phyloP scores from a whole-genome alignment of 2,113 vertebrate genomes.

The Zosterops borbonicus region DNA sequence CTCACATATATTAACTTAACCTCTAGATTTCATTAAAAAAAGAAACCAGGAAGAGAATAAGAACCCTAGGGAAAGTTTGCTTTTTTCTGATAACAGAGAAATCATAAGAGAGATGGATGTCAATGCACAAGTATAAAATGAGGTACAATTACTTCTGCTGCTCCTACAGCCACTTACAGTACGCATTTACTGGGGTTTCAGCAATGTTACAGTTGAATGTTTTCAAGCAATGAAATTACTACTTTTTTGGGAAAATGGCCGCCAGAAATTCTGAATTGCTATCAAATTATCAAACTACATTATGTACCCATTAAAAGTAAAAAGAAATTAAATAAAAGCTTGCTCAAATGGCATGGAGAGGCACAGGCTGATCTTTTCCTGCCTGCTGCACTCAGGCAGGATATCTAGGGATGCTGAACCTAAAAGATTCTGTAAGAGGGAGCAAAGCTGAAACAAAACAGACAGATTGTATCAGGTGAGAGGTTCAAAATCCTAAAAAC shows the following conservation, averaged over 20 bases:
- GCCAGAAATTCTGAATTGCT: background rate
- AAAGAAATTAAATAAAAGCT: background rate
- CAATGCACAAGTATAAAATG: background rate
- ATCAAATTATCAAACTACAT: background rate
- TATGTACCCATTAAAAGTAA: background rate
- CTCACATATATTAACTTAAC: background rate
- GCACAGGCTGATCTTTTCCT: background rate
- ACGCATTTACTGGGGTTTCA: background rate
- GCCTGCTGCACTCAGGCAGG: background rate
- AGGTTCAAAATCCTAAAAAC: background rate
- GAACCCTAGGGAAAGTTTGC: background rate
- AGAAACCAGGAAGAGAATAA: background rate
- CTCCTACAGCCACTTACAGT: background rate
- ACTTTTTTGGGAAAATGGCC: background rate
- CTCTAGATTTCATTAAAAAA: background rate
- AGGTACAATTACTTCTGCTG: background rate
- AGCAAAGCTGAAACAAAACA: background rate
- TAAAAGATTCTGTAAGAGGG: background rate
- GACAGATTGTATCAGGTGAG: background rate
- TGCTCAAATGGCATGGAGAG: background rate
- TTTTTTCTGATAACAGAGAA: background rate
- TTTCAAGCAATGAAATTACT: background rate
- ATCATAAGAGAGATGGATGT: background rate
- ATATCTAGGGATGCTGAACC: background rate
- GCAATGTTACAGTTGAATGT: background rate